Evolutionary conservation across 2,113 vertebrate genomes (phyloP).

Genomic region (Caranx ignobilis): DNA sequence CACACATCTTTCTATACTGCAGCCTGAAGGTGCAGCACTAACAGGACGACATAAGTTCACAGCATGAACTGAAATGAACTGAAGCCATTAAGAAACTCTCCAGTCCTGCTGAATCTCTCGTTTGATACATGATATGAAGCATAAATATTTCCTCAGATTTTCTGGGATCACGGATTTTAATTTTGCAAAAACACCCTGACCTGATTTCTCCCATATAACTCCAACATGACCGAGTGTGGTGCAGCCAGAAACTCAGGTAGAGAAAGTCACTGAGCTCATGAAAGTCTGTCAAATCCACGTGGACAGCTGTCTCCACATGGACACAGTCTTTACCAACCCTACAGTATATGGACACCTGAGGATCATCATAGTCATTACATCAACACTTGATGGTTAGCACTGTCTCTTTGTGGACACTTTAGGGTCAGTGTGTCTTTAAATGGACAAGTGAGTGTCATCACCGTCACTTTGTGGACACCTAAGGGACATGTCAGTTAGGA

Average conservation of each 20-base stretch:
- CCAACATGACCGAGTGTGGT: neutral
- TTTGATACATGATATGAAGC: conserved; percentile 12
- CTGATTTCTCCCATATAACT: conserved; percentile 1
- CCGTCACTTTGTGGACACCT: no score
- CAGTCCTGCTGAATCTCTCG: neutral
- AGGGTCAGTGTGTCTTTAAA: no score
- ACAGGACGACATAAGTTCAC: neutral
- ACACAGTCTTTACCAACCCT: no score
- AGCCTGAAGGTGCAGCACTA: conserved; percentile 1
- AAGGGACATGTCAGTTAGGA: no score
- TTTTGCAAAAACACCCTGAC: conserved; percentile 22
- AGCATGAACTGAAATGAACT: conserved; percentile 26
- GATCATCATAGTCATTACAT: no score
- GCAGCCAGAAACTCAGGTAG: neutral
- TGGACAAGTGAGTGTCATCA: no score
- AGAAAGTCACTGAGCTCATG: neutral
- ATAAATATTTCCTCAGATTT: conserved; percentile 39
- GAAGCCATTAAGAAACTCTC: neutral
- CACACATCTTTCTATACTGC: neutral
- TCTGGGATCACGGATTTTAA: conserved; percentile 24
- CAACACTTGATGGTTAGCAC: no score
- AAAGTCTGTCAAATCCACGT: no score
- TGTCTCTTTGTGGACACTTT: no score
- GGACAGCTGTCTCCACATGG: no score
- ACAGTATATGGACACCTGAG: no score